A percentile compares a stretch with the other conserved stretches of the same genome.
phyloP scores from a whole-genome alignment of 2,797 vertebrate genomes.

The Nannoperca australis region DNA sequence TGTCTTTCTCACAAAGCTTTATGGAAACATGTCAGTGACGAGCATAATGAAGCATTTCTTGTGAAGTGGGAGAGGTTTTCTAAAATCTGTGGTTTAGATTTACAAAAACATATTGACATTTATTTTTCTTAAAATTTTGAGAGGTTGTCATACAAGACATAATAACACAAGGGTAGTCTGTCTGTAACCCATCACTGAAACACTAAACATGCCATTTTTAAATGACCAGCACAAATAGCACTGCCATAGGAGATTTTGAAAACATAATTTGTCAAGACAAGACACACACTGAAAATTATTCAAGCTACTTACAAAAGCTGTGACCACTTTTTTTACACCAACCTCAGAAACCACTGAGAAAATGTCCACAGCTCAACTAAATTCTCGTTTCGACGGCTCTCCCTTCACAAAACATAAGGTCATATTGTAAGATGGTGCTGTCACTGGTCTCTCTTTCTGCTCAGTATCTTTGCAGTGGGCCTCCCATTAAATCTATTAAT shows the following conservation, averaged over 20 bases:
- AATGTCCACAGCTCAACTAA: background rate
- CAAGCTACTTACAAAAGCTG: background rate
- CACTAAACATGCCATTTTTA: background rate
- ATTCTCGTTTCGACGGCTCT: background rate
- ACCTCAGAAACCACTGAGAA: background rate
- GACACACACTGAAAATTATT: background rate
- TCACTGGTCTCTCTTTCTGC: background rate
- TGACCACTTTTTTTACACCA: background rate
- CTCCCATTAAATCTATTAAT: background rate
- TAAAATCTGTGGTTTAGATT: background rate
- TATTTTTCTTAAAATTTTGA: background rate
- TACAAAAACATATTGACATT: background rate
- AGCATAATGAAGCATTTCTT: background rate
- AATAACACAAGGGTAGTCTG: background rate
- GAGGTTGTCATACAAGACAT: too few relatives aligned
- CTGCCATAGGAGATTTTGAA: background rate
- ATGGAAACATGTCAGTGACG: background rate
- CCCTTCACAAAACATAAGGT: rapidly evolving
- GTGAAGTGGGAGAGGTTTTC: background rate
- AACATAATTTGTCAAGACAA: background rate
- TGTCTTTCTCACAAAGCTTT: constrained; percentile 4
- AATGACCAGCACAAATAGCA: background rate
- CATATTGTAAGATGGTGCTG: rapidly evolving
- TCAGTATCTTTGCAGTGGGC: background rate
- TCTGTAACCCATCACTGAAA: background rate